A percentile compares a stretch with the other conserved stretches of the same genome.
phyloP scores from a whole-genome alignment of 2,888 invertebrate species.

The Ophonus ardosiacus region DNA sequence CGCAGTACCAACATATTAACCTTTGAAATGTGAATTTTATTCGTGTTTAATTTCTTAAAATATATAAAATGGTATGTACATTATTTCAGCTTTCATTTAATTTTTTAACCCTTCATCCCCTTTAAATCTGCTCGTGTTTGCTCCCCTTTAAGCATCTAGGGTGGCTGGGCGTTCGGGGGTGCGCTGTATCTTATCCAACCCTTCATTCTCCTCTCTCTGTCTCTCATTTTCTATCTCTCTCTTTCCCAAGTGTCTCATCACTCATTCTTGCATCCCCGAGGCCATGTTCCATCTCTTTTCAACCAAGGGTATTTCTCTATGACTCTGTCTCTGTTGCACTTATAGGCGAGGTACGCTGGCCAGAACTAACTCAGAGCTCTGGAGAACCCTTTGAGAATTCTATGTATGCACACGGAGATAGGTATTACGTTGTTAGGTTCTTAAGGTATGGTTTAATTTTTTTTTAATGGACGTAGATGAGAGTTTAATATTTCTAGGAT shows the following conservation, averaged over 20 bases:
- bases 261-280: slow-evolving; percentile 64
- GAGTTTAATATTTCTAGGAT: background rate
- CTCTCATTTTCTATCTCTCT: slow-evolving; percentile 44
- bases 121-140: background rate
- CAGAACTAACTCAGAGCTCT: slow-evolving; percentile 12
- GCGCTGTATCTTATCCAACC: slow-evolving; percentile 64
- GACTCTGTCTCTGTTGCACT: slow-evolving; percentile 6
- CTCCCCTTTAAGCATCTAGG: slow-evolving; percentile 28
- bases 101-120: background rate
- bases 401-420: slow-evolving; percentile 41
- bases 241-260: slow-evolving; percentile 64
- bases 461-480: background rate
- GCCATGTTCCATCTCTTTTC: slow-evolving; percentile 23
- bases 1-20: too few species aligned
- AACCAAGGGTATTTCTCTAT: background rate
- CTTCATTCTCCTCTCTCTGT: slow-evolving; percentile 53
- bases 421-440: slow-evolving; percentile 17
- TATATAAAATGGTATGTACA: too few species aligned
- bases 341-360: background rate
- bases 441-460: background rate
- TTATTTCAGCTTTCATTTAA: too few species aligned
- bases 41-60: too few species aligned
- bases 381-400: slow-evolving; percentile 59
- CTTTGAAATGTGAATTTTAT: too few species aligned
- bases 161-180: slow-evolving; percentile 24